phyloP scores from a whole-genome alignment of 2,797 vertebrate genomes.

The Halcyon badia region DNA sequence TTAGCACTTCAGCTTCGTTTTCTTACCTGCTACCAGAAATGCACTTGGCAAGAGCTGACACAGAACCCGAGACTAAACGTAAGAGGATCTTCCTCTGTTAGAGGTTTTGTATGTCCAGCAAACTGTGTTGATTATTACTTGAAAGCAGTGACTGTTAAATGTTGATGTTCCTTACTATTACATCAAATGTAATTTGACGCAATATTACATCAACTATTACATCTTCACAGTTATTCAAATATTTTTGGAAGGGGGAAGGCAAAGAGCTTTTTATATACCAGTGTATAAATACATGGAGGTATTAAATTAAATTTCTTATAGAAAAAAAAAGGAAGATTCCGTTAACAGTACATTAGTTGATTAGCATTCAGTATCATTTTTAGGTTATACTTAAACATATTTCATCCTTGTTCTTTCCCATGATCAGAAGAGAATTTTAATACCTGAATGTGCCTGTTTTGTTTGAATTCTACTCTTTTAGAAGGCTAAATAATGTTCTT shows the following conservation, averaged over 20 bases:
- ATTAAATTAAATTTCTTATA: background rate
- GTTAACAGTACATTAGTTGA: background rate
- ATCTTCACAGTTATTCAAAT: slow-evolving; percentile 29
- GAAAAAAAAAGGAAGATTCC: background rate
- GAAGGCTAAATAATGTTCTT: background rate
- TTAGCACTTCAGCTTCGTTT: background rate
- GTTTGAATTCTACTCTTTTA: background rate
- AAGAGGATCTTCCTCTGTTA: background rate
- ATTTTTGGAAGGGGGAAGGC: background rate
- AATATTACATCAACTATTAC: no score
- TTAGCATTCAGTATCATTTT: slow-evolving; percentile 3
- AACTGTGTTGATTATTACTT: background rate
- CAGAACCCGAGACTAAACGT: background rate
- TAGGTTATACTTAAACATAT: background rate
- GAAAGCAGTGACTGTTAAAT: background rate
- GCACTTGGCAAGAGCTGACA: background rate
- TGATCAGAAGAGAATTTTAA: background rate
- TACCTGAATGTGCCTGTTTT: background rate
- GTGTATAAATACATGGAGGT: background rate
- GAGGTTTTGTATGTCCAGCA: background rate
- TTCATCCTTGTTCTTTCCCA: slow-evolving; percentile 10
- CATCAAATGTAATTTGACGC: background rate
- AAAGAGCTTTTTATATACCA: background rate
- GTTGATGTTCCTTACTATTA: background rate
- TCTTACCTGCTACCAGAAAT: background rate